A percentile compares a stretch with the other conserved stretches of the same genome.
phyloP scores from a whole-genome alignment of 2,888 invertebrate genomes.

The Eupithecia subfuscata region DNA sequence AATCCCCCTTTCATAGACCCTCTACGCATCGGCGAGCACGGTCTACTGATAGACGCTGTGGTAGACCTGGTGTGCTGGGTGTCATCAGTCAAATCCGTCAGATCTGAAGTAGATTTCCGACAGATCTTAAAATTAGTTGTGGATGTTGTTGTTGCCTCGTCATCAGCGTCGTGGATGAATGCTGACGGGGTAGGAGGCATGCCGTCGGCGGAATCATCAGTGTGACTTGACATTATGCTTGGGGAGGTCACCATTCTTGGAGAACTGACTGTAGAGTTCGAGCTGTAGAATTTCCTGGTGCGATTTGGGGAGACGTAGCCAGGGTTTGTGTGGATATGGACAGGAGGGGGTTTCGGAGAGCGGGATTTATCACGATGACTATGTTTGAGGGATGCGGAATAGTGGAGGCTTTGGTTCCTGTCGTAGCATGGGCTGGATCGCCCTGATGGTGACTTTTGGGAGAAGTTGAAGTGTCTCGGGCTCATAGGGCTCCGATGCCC shows the following conservation, averaged over 20 bases:
- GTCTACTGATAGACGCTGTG: slow-evolving; percentile 83
- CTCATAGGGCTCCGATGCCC: slow-evolving; percentile 85
- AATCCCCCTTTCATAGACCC: slow-evolving; percentile 88
- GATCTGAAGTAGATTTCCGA: slow-evolving; percentile 91
- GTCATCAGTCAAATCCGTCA: slow-evolving; percentile 85
- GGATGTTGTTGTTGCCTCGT: slow-evolving; percentile 75
- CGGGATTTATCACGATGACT: slow-evolving; percentile 73
- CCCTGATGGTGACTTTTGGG: slow-evolving; percentile 76
- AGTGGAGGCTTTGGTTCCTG: slow-evolving; percentile 63
- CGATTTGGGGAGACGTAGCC: slow-evolving; percentile 84
- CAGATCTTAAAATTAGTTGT: slow-evolving; percentile 79
- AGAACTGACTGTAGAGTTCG: slow-evolving; percentile 77
- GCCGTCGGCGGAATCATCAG: slow-evolving; percentile 75
- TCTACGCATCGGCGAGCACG: slow-evolving; percentile 87
- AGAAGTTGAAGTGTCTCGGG: slow-evolving; percentile 85
- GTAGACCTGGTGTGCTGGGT: slow-evolving; percentile 83
- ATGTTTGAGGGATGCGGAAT: slow-evolving; percentile 76
- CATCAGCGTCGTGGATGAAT: slow-evolving; percentile 72
- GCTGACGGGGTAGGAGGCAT: slow-evolving; percentile 76
- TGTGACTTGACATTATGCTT: slow-evolving; percentile 80
- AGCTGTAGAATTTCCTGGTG: slow-evolving; percentile 72
- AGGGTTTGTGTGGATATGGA: slow-evolving; percentile 85
- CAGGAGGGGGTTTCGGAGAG: slow-evolving; percentile 80
- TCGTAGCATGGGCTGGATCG: slow-evolving; percentile 76
- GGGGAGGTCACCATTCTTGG: slow-evolving; percentile 75